Evolutionary conservation across 2,888 invertebrate genomes (phyloP), one percentile per base, ranked within the genome.

Genomic region (Drosophila neonasuta): DNA sequence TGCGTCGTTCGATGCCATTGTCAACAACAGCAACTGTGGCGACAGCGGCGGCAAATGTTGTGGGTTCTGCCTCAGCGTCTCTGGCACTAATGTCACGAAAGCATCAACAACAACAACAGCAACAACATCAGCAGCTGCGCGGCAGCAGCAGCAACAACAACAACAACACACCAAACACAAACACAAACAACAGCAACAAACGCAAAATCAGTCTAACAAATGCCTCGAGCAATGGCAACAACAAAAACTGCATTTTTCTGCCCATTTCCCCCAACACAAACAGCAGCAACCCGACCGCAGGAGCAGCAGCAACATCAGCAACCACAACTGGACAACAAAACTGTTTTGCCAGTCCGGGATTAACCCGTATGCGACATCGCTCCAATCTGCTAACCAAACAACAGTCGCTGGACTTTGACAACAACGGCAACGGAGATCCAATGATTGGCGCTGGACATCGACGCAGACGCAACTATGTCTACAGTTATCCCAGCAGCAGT

Each of bases 161-260:
- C 17, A 17, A 17, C 17, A 50, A 36, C 11, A 67, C 32, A 63
- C 20, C 20, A 55, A 70, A 36, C 45, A 69, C 20, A 55, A 70
- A 36, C 45, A 69, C 42, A 11, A 67, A 49, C 30, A 77, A 59
- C 66, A 77, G 65, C 54, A 86, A 89, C 63, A 90, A 89, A 71
- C 88, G 91, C 48, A 90, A 90, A 80, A 90, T 90, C 39, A 90
- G 89, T 79, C 67, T 90, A 46, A 90, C 88, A 77, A 83, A 75
- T 50, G 73, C 78, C 48, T 72, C 73, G 11, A 86, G 87, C 58
- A 82, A 78, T 77, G 79, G 82, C 95, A 95, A 91, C 96, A 95
- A 45, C 49, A 94, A 95, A 88, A 95, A 95, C 87, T 97, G 96
- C 88, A 96, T 95, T 89, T 97, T 97, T 87, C 95, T 95, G 32